Evolutionary conservation across 2,888 invertebrate genomes (phyloP).

Genomic region (Schizaphis graminum): DNA sequence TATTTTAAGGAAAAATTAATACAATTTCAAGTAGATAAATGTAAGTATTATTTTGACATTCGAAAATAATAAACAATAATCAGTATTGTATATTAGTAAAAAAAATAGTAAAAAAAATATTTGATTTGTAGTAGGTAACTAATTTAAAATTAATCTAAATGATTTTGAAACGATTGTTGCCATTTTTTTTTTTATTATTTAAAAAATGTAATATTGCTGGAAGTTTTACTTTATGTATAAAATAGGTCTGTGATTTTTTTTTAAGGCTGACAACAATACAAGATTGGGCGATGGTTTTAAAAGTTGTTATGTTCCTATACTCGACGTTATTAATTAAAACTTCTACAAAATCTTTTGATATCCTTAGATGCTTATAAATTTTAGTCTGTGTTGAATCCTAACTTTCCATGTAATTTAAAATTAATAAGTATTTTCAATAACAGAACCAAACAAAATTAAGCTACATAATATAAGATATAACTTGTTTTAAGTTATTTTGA

Average conservation of each 20-base stretch:
- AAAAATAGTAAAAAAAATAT: neutral
- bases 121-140: neutral
- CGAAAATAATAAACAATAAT: neutral
- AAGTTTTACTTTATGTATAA: neutral
- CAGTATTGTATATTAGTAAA: neutral
- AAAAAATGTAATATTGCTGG: neutral
- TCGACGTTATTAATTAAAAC: neutral
- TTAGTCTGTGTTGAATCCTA: neutral
- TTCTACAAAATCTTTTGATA: neutral
- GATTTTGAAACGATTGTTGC: neutral
- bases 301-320: neutral
- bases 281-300: neutral
- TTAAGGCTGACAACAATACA: neutral
- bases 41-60: neutral
- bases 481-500: neutral
- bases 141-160: neutral
- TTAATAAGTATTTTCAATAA: neutral
- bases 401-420: neutral
- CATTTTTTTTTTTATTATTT: neutral
- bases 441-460: neutral
- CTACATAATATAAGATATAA: neutral
- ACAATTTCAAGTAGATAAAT: neutral
- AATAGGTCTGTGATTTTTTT: neutral
- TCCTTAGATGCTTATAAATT: neutral
- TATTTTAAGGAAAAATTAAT: neutral